phyloP scores from a whole-genome alignment of 2,797 vertebrate genomes.

The Macropodus opercularis region DNA sequence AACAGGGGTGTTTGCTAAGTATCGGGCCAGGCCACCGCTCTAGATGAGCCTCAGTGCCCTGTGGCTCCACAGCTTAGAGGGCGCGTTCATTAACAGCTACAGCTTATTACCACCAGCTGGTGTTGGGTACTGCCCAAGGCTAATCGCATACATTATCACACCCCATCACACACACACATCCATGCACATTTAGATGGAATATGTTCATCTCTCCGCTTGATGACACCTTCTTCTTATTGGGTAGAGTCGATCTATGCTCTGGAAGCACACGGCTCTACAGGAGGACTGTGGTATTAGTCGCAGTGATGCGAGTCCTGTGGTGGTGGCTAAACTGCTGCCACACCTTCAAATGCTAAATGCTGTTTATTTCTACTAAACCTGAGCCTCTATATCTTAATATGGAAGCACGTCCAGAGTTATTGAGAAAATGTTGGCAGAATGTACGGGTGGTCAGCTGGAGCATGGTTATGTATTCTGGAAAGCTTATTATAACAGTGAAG shows the following conservation, averaged over 20 bases:
- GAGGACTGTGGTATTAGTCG: background rate
- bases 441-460: too few relatives aligned
- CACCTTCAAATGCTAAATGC: background rate
- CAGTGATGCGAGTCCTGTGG: background rate
- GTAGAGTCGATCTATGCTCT: background rate
- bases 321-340: background rate
- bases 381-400: background rate
- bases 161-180: conserved; percentile 15
- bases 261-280: background rate
- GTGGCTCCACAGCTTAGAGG: conserved; percentile 46
- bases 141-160: conserved; percentile 46
- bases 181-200: conserved; percentile 17
- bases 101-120: conserved; percentile 67
- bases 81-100: conserved; percentile 51
- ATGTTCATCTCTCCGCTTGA: conserved; percentile 9
- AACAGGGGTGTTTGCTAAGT: conserved; percentile 54
- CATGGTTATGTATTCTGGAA: too few relatives aligned
- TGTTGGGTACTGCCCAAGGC: conserved; percentile 48
- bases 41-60: conserved; percentile 41
- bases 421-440: too few relatives aligned
- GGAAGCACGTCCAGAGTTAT: too few relatives aligned
- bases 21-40: conserved; percentile 18
- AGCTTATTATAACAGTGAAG: too few relatives aligned
- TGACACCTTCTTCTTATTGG: background rate
- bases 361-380: background rate